Conservation (phyloP, 2,888 invertebrate species). For the Nezara viridula region DNA sequence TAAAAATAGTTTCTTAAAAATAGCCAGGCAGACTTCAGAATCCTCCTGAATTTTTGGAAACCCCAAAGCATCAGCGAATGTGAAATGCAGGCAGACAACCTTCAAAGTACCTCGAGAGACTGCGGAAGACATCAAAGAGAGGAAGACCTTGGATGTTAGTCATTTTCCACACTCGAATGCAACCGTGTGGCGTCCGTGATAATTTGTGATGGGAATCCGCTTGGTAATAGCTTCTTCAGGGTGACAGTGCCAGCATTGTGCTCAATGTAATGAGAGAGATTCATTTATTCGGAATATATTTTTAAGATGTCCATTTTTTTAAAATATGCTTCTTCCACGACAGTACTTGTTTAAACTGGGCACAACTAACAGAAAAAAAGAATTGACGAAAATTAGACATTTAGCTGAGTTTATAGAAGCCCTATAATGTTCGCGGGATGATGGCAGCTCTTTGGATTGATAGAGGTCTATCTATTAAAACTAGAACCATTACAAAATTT, state of each 20-base stretch:
- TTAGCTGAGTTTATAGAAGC: too few species aligned
- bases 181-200: not conserved
- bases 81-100: not conserved
- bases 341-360: too few species aligned
- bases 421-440: too few species aligned
- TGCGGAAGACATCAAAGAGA: not conserved
- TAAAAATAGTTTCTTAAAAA: not conserved
- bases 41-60: not conserved
- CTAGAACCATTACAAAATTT: too few species aligned
- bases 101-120: not conserved
- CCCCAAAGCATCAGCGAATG: not conserved
- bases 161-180: conserved; percentile 19
- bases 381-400: too few species aligned
- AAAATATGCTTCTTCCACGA: too few species aligned
- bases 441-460: too few species aligned
- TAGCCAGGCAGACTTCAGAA: not conserved
- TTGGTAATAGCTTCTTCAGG: not conserved
- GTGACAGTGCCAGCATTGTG: not conserved
- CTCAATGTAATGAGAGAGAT: not conserved
- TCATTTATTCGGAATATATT: not conserved
- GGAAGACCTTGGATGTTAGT: not conserved
- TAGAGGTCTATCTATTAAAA: too few species aligned
- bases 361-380: too few species aligned
- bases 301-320: too few species aligned
- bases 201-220: conserved; percentile 4